Evolutionary conservation across 2,888 invertebrate species (phyloP).

Genomic region (Marronus borbonicus): DNA sequence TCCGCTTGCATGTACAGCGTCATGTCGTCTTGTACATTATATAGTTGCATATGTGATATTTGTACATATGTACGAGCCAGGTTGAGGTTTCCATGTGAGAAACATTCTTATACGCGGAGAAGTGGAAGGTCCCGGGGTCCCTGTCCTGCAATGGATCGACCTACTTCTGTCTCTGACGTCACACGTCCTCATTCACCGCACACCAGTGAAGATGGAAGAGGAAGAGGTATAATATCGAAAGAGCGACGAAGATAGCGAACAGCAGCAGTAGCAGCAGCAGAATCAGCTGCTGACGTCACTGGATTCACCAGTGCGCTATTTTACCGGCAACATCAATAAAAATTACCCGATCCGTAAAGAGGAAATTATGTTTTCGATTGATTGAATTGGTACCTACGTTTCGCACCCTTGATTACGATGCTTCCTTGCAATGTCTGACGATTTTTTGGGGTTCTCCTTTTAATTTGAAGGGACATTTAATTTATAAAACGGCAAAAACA

Average conservation of each 20-base stretch:
- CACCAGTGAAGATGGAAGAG: slow-evolving; percentile 43
- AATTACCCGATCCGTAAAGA: background rate
- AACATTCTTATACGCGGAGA: slow-evolving; percentile 37
- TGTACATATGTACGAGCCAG: no score
- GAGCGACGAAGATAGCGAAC: slow-evolving; percentile 2
- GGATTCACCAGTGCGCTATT: slow-evolving; percentile 13
- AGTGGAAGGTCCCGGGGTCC: slow-evolving; percentile 56
- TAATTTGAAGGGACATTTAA: no score
- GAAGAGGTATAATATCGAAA: slow-evolving; percentile 48
- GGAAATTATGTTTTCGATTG: no score
- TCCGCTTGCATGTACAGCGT: background rate
- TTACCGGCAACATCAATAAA: slow-evolving; percentile 31
- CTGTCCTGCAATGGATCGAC: slow-evolving; percentile 57
- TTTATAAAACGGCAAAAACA: no score
- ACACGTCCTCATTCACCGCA: slow-evolving; percentile 53
- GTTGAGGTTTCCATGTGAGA: background rate
- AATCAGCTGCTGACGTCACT: slow-evolving; percentile 31
- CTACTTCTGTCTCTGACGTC: slow-evolving; percentile 58
- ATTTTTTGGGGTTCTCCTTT: no score
- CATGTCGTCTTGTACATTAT: no score
- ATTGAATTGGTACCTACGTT: no score
- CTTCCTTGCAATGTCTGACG: no score
- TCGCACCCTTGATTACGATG: no score
- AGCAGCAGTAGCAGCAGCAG: slow-evolving; percentile 6
- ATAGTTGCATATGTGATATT: no score